Percentiles rank a stretch among this genome's conserved stretches.
Evolutionary conservation across 2,888 invertebrate genomes (phyloP).

Genomic region (Cotesia congregata): DNA sequence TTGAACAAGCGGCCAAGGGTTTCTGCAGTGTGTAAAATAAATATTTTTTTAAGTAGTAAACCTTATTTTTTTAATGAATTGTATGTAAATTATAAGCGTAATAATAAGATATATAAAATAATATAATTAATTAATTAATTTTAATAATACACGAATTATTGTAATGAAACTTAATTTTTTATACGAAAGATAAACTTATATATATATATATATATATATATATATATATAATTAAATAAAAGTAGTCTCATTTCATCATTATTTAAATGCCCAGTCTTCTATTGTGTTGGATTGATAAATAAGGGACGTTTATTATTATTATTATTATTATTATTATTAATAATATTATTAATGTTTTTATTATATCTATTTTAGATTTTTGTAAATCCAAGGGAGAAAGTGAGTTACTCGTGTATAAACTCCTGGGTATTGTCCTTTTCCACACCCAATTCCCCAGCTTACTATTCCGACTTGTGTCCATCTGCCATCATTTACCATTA

Average conservation of each 20-base stretch:
- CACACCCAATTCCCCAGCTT: conserved; percentile 93
- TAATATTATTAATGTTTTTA: too few species aligned
- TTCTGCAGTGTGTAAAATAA: background rate
- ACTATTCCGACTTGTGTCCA: conserved; percentile 91
- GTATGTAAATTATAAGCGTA: too few species aligned
- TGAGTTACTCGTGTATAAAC: conserved; percentile 89
- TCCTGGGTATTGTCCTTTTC: conserved; percentile 91
- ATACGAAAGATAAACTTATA: background rate
- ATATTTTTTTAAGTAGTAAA: conserved; percentile 7
- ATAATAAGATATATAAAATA: conserved; percentile 46
- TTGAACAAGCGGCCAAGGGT: conserved; percentile 56
- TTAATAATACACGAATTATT: conserved; percentile 5
- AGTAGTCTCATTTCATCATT: too few species aligned
- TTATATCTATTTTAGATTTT: conserved; percentile 77
- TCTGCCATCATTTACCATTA: conserved; percentile 83
- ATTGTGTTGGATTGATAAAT: background rate
- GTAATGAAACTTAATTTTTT: background rate
- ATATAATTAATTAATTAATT: background rate
- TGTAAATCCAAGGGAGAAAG: conserved; percentile 88
- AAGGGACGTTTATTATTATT: background rate
- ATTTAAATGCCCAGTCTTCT: background rate
- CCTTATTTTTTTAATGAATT: conserved; percentile 59
- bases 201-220: background rate
- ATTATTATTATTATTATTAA: conserved; percentile 16
- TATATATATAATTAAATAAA: background rate